A percentile compares a stretch with the other conserved stretches of the same genome.
Evolutionary conservation across 2,888 invertebrate species (phyloP).

Genomic region (Drosophila fulvimacula): DNA sequence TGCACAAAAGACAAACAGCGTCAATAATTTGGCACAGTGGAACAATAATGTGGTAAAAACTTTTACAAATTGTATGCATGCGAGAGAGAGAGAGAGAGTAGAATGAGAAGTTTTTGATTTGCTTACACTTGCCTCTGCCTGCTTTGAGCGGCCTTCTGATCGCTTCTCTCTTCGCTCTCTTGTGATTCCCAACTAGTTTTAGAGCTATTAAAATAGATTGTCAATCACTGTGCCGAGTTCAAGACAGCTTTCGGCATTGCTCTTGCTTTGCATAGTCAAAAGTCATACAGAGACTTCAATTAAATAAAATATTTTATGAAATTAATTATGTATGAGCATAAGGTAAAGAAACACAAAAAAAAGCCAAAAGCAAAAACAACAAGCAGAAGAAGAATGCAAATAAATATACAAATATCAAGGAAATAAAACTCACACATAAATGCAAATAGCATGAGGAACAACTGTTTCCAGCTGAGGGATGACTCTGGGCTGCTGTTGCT

Average conservation of each 20-base stretch:
- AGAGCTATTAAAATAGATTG: neutral
- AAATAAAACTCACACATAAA: slow-evolving; percentile 21
- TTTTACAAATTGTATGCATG: neutral
- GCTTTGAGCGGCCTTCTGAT: no score
- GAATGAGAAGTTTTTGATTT: neutral
- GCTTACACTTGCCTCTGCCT: neutral
- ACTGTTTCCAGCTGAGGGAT: slow-evolving; percentile 10
- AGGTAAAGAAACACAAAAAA: slow-evolving; percentile 33
- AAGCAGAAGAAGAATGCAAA: slow-evolving; percentile 21
- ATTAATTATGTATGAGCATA: slow-evolving; percentile 68
- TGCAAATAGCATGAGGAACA: slow-evolving; percentile 20
- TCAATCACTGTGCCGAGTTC: slow-evolving; percentile 30
- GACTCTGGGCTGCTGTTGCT: slow-evolving; percentile 3
- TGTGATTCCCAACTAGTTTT: neutral
- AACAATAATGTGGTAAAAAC: slow-evolving; percentile 9
- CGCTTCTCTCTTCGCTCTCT: neutral
- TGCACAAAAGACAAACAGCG: slow-evolving; percentile 41
- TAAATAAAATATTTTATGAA: slow-evolving; percentile 71
- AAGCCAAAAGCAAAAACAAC: neutral
- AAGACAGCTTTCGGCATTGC: neutral
- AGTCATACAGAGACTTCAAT: slow-evolving; percentile 69
- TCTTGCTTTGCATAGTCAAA: slow-evolving; percentile 26
- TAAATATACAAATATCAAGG: slow-evolving; percentile 10
- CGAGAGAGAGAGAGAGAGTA: neutral
- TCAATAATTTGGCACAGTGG: slow-evolving; percentile 40